Conservation (phyloP, 1,140 invertebrate genomes). For the Olivierus martensii region DNA sequence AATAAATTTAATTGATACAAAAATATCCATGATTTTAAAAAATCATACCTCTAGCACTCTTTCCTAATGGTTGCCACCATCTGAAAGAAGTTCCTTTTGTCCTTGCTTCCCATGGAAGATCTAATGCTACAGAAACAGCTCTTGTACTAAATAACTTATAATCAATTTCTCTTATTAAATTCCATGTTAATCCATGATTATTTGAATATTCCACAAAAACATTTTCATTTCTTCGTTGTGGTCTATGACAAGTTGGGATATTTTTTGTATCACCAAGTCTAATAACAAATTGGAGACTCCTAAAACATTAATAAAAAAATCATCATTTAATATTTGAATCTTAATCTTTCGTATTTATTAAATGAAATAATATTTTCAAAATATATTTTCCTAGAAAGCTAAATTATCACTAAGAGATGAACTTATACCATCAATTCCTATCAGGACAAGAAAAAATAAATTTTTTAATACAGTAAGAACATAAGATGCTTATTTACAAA, state of each 20-base stretch:
- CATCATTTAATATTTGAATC: no score
- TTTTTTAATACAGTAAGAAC: no score
- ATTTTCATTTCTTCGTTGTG: slow-evolving; percentile 23
- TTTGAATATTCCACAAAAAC: slow-evolving; percentile 15
- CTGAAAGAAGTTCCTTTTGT: slow-evolving; percentile 29
- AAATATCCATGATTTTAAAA: no score
- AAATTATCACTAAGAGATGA: no score
- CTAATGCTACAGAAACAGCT: slow-evolving; percentile 25
- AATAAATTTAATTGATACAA: no score
- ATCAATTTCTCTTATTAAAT: slow-evolving; percentile 27
- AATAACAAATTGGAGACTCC: slow-evolving; percentile 12
- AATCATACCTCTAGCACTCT: slow-evolving; percentile 22
- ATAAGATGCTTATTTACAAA: no score
- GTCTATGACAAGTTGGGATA: slow-evolving; percentile 20
- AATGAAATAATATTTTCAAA: no score
- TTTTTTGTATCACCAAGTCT: slow-evolving; percentile 18
- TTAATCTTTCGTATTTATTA: no score
- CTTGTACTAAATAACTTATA: slow-evolving; percentile 24
- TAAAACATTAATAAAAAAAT: slow-evolving; percentile 1
- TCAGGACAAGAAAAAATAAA: no score
- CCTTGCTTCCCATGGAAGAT: slow-evolving; percentile 29
- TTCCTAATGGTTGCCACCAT: slow-evolving; percentile 32
- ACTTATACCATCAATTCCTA: no score
- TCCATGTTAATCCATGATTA: slow-evolving; percentile 30
- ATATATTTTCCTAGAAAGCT: no score